phyloP scores from a whole-genome alignment of 2,888 invertebrate genomes.

The Petrolisthes manimaculis region DNA sequence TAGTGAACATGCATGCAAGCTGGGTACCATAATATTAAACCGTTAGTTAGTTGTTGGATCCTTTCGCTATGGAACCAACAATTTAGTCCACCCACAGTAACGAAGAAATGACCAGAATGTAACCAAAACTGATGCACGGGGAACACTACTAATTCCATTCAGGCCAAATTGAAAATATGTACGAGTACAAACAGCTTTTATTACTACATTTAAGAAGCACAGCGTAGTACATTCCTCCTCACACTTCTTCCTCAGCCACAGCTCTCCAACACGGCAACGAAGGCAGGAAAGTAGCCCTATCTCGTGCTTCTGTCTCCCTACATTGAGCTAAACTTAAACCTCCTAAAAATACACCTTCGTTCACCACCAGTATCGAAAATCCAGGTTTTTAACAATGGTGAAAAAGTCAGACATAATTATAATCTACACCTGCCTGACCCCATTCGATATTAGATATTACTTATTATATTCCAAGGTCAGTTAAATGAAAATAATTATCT shows the following conservation, averaged over 20 bases:
- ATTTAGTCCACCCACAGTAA: too few species aligned
- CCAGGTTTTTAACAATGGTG: background rate
- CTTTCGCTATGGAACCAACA: too few species aligned
- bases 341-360: background rate
- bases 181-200: constrained; percentile 48
- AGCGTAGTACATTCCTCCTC: constrained; percentile 31
- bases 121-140: too few species aligned
- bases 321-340: constrained; percentile 6
- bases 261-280: background rate
- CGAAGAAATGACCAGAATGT: too few species aligned
- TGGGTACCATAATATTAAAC: too few species aligned
- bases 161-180: constrained; percentile 37
- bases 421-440: too few species aligned
- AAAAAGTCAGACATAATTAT: background rate
- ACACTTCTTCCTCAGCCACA: constrained; percentile 12
- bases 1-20: too few species aligned
- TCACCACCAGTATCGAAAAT: background rate
- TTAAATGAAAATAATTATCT: background rate
- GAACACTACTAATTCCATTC: background rate
- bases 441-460: too few species aligned
- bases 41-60: too few species aligned
- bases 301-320: constrained; percentile 2
- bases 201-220: constrained; percentile 53
- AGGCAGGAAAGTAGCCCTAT: background rate
- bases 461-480: too few species aligned